Percentiles rank a stretch among this genome's conserved stretches.
phyloP scores from a whole-genome alignment of 2,113 vertebrate genomes.

The Sus scrofa region T2T-Sscrofa CM000819.6:120528001-120528500 shows the following conservation, averaged over 20 bases:
- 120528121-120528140: neutral
- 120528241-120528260: neutral
- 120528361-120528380: neutral
- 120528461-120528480: neutral
- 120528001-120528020: neutral
- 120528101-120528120: neutral
- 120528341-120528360: neutral
- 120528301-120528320: neutral
- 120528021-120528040: neutral
- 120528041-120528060: constrained; percentile 2
- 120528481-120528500: neutral
- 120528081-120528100: neutral
- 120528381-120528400: neutral
- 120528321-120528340: neutral
- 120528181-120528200: neutral
- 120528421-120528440: constrained; percentile 1
- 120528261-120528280: neutral
- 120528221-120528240: neutral
- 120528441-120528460: neutral
- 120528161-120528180: neutral
- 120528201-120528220: neutral
- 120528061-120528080: neutral
- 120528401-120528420: neutral
- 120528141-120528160: neutral
- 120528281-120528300: neutral